phyloP scores from a whole-genome alignment of 1,140 invertebrate species.

The Drosophila paulistorum region DNA sequence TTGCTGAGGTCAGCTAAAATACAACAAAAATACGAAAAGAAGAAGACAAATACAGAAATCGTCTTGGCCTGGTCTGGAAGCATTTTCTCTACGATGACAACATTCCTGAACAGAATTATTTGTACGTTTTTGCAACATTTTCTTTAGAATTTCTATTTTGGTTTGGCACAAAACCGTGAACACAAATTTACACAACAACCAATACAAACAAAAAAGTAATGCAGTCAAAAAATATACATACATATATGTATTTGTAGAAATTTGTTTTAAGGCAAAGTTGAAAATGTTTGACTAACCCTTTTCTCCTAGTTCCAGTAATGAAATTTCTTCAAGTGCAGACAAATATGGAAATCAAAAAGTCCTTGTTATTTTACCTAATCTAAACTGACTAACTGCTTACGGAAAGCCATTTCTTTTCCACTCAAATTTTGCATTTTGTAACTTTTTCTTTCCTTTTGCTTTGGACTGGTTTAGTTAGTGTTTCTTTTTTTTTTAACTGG shows the following conservation, averaged over 20 bases:
- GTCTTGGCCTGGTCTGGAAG: slow-evolving; percentile 45
- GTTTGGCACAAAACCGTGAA: slow-evolving; percentile 16
- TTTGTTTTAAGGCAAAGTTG: not conserved
- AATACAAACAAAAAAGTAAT: not conserved
- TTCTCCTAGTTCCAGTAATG: not conserved
- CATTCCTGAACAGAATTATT: slow-evolving; percentile 70
- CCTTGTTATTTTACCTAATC: slow-evolving; percentile 1
- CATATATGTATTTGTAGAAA: not conserved
- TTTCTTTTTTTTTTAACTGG: slow-evolving; percentile 52
- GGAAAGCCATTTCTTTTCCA: slow-evolving; percentile 1
- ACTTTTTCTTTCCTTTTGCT: slow-evolving; percentile 25
- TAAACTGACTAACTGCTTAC: slow-evolving; percentile 1
- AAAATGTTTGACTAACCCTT: too few species aligned
- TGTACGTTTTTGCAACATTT: slow-evolving; percentile 49
- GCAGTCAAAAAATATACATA: not conserved
- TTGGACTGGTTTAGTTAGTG: slow-evolving; percentile 24
- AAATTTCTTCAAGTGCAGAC: not conserved
- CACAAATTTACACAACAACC: slow-evolving; percentile 19
- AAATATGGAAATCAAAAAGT: not conserved
- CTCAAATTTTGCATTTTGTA: slow-evolving; percentile 24
- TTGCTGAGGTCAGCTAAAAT: slow-evolving; percentile 45
- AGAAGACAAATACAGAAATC: slow-evolving; percentile 12
- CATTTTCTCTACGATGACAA: slow-evolving; percentile 53
- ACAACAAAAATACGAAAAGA: not conserved
- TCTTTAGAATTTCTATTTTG: slow-evolving; percentile 72